Evolutionary conservation across 2,888 invertebrate genomes (phyloP), one percentile per base, ranked within the genome.

Genomic region (Protodeltote pygarga): DNA sequence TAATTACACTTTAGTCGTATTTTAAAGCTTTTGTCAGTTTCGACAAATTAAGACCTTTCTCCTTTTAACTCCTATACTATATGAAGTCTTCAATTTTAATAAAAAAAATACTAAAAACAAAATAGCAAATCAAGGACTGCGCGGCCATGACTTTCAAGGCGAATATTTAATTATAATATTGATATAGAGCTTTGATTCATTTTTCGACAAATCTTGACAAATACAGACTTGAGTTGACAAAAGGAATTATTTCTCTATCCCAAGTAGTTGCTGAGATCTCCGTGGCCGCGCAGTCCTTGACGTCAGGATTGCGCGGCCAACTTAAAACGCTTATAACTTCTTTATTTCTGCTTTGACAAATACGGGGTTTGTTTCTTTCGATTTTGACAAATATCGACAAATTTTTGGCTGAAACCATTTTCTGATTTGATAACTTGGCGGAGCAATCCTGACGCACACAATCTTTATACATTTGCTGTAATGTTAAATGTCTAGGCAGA

Each of bases 351-450:
- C 41, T 47, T 47, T 29, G 47, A 48, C 42, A 48, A 48, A 35
- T 48, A 34, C 34, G 34, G 34, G 35, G 44, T 48, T 48, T 48
- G 48, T 48, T 48, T 34, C 40, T 40, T 46, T 46, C 46, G 40
- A 46, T 46, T 46, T 41, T 46, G 46, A 46, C 41, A 46, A 46
- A 41, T 46, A 41, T 41, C 46, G 46, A 41, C 41, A 41, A 48
- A 48, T 42, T 44, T 42, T 48, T 48, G 35, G 44, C 47, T 47
- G 47, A 42, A 47, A 47, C 47, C 47, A 47, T 47, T 48, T 48
- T 48, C 44, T 48, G 47, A 44, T 48, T 44, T 44, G 47, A 48
- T 48, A 48, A 48, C 47, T 48, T 48, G 47, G 47, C 47, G 47
- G 47, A 48, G 47, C 44, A 35, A 48, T 44, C 47, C 42, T 48